Base-by-base conservation (phyloP, 2,888 invertebrate genomes). In the Myopa tessellatipennis region DNA sequence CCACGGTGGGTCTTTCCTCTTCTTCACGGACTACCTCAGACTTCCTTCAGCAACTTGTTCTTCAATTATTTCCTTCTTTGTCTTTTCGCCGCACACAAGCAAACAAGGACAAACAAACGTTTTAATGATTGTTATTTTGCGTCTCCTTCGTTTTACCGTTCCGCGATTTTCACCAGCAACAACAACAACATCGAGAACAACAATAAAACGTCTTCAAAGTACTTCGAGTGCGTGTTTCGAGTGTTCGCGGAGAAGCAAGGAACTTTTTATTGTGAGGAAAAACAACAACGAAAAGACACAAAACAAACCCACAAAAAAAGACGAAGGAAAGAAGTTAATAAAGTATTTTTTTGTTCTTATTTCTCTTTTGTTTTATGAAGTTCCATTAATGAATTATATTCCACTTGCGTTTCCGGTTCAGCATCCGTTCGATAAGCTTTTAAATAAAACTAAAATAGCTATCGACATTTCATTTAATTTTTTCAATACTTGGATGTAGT, bases 61-160 rank as follows among this genome's bases (percentile, higher is more conserved):
- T 50, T 65, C 65, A 65, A 60, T 73, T 73, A 73, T 61, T 69
- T 58, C 40, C n/a, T 75, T 60, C 50, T 65, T 18, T 65, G 73
- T 72, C 60, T 58, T 70, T 61, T n/a, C 40, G 65, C 34, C 79
- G 73, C 77, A 67, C 75, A 68, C 67, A 67, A 77, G 52, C 50
- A 74, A 77, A 58, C 34, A 71, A 52, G 79, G 80, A 79, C 77
- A 82, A 80, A 81, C 81, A 84, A 86, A 82, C 80, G 83, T 81
- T 84, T 79, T 78, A 85, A 85, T 83, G 85, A 86, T 85, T 87
- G 85, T 85, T 84, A 83, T 83, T 85, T 69, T 75, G 61, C 60
- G 26, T 60, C 50, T 61, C 18, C 26, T 18, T 14, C 45, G 16
- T 61, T 4, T 45, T 18, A 12, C 58, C 4, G 52, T 50, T 67